Percentiles rank a stretch among this genome's conserved stretches.
phyloP scores from a whole-genome alignment of 1,140 invertebrate genomes.

The Oryctes rhinoceros region DNA sequence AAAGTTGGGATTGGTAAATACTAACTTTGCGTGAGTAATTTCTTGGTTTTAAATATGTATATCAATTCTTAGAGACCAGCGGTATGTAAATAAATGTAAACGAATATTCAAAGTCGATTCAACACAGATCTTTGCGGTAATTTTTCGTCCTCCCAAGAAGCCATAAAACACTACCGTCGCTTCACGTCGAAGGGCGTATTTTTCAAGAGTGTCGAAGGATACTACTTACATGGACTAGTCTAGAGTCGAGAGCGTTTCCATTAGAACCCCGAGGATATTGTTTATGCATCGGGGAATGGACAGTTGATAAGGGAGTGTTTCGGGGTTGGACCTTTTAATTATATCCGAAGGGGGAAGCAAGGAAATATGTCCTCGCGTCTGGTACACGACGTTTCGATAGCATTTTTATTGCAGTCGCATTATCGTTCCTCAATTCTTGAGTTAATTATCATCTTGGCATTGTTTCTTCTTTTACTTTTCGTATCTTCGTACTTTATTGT shows the following conservation, averaged over 20 bases:
- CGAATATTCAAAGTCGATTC: too few species aligned
- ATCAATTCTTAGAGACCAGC: too few species aligned
- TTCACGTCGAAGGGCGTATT: slow-evolving; percentile 12
- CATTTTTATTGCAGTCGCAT: slow-evolving; percentile 31
- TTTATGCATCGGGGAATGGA: slow-evolving; percentile 46
- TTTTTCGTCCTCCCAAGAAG: background rate
- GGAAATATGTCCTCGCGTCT: slow-evolving; percentile 44
- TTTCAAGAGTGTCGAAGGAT: slow-evolving; percentile 29
- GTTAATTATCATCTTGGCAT: background rate
- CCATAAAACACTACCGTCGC: background rate
- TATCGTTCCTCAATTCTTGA: background rate
- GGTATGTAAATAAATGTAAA: too few species aligned
- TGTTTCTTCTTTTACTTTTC: background rate
- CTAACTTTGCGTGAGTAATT: too few species aligned
- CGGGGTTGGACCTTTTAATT: slow-evolving; percentile 46
- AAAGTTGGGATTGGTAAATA: too few species aligned
- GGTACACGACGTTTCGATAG: slow-evolving; percentile 32
- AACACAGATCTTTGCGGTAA: too few species aligned
- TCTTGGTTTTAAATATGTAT: too few species aligned
- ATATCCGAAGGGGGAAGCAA: slow-evolving; percentile 39
- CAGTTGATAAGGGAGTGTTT: slow-evolving; percentile 45
- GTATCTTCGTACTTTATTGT: background rate
- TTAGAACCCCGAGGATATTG: slow-evolving; percentile 35
- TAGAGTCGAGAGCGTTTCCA: background rate
- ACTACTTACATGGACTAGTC: background rate